phyloP scores from a whole-genome alignment of 2,888 invertebrate species.

The Plagodis dolabraria region DNA sequence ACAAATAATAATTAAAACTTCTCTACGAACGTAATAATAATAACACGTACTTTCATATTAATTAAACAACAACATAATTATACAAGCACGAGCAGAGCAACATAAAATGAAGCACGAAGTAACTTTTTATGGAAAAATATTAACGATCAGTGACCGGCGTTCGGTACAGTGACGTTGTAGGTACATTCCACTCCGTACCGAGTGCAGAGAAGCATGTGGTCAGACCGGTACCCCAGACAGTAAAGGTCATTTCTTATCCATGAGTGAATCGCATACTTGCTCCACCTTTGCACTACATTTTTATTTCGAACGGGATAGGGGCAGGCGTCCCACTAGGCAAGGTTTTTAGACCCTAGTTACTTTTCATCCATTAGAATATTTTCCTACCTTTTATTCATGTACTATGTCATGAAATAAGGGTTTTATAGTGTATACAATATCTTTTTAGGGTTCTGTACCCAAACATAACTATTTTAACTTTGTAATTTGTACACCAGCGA shows the following conservation, averaged over 20 bases:
- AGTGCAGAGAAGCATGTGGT: slow-evolving; percentile 69
- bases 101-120: slow-evolving; percentile 32
- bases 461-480: no score
- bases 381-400: no score
- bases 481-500: no score
- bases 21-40: slow-evolving; percentile 21
- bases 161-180: slow-evolving; percentile 45
- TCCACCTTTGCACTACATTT: slow-evolving; percentile 40
- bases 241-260: slow-evolving; percentile 76
- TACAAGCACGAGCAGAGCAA: slow-evolving; percentile 25
- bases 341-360: slow-evolving; percentile 18
- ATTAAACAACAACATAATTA: slow-evolving; percentile 32
- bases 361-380: no score
- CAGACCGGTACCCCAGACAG: slow-evolving; percentile 68
- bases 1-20: slow-evolving; percentile 19
- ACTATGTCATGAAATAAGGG: no score
- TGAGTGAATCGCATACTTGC: slow-evolving; percentile 67
- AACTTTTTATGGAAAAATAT: slow-evolving; percentile 49
- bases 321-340: slow-evolving; percentile 23
- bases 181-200: slow-evolving; percentile 59
- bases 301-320: slow-evolving; percentile 28
- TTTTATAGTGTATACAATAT: no score
- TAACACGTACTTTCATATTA: slow-evolving; percentile 30
- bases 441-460: no score
- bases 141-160: slow-evolving; percentile 50